Conservation (phyloP, 2,797 vertebrate genomes). For the Pygocentrus nattereri region DNA sequence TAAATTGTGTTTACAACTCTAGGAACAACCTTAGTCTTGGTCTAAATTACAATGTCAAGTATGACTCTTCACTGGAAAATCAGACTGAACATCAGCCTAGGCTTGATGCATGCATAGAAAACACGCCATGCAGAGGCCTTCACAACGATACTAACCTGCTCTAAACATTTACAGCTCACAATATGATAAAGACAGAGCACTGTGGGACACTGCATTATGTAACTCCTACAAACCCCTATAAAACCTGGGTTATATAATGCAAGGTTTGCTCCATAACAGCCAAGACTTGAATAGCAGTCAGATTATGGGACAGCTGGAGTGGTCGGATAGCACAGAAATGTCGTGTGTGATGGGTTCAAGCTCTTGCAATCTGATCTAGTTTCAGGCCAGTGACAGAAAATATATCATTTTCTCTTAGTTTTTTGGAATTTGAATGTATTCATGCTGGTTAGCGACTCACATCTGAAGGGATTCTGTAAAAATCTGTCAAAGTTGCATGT, state of each 20-base stretch:
- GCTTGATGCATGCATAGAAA: conserved; percentile 10
- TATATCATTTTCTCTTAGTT: not conserved
- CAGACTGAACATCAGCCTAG: conserved; percentile 24
- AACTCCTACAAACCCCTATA: not conserved
- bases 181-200: conserved; percentile 23
- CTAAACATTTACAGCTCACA: conserved; percentile 15
- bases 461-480: too few species aligned
- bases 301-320: not conserved
- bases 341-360: not conserved
- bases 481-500: too few species aligned
- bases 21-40: conserved; percentile 27
- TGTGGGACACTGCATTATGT: not conserved
- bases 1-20: conserved; percentile 19
- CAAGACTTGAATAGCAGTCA: not conserved
- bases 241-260: not conserved
- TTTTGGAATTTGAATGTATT: too few species aligned
- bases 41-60: conserved; percentile 37
- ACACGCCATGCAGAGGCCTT: not conserved
- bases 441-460: too few species aligned
- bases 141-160: conserved; percentile 11
- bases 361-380: not conserved
- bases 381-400: not conserved
- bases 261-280: not conserved
- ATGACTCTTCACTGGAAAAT: conserved; percentile 36
- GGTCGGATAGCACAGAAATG: not conserved